Conservation (phyloP, 2,113 vertebrate genomes). For the Etheostoma spectabile region DNA sequence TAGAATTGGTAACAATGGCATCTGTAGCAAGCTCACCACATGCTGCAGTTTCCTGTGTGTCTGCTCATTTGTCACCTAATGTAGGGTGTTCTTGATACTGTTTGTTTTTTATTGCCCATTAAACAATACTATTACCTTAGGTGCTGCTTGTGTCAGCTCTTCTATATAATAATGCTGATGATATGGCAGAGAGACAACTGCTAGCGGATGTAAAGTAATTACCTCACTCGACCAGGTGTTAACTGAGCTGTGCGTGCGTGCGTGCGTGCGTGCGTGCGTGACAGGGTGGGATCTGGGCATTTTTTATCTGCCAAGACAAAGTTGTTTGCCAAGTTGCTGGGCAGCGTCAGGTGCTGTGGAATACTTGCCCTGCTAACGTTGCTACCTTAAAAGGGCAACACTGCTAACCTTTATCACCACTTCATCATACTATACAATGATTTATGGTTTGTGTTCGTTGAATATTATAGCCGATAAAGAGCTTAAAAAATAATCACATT, state of each 20-base stretch:
- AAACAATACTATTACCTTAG: conserved; percentile 66
- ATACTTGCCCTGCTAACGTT: too few species aligned
- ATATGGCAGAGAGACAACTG: conserved; percentile 64
- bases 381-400: too few species aligned
- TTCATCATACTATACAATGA: too few species aligned
- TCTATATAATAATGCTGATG: conserved; percentile 66
- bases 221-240: conserved; percentile 61
- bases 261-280: background rate
- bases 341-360: too few species aligned
- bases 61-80: conserved; percentile 64
- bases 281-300: too few species aligned
- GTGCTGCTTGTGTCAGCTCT: conserved; percentile 70
- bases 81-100: conserved; percentile 54
- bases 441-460: too few species aligned
- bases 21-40: conserved; percentile 41
- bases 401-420: too few species aligned
- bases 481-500: too few species aligned
- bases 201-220: conserved; percentile 63
- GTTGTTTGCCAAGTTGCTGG: background rate
- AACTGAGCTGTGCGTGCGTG: conserved; percentile 24
- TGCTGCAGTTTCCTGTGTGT: conserved; percentile 35
- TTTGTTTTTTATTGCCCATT: conserved; percentile 74
- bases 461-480: too few species aligned
- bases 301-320: background rate
- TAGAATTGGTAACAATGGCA: conserved; percentile 22